Conservation (phyloP, 2,888 invertebrate genomes). For the Amblyjoppa proteus region DNA sequence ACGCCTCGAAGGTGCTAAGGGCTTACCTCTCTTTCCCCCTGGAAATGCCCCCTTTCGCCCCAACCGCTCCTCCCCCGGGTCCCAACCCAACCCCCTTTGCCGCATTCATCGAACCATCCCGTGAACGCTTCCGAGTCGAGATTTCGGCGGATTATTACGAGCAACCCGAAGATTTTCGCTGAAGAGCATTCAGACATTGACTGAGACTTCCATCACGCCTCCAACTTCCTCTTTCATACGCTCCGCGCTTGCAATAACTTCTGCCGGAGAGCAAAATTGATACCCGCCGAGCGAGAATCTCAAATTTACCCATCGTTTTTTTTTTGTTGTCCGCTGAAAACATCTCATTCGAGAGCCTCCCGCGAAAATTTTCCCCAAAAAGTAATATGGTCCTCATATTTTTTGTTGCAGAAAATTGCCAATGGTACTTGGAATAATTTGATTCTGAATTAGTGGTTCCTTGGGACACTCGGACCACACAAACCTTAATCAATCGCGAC, state of each 20-base stretch:
- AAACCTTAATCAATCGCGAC: no score
- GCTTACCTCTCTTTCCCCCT: conserved; percentile 58
- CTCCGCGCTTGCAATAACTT: conserved; percentile 37
- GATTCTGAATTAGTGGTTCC: no score
- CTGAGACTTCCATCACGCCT: conserved; percentile 33
- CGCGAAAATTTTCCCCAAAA: no score
- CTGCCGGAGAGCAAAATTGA: not conserved
- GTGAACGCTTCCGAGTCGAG: conserved; percentile 71
- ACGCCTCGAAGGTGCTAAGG: conserved; percentile 66
- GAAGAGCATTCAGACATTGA: conserved; percentile 33
- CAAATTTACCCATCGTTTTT: conserved; percentile 2
- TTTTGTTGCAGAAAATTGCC: no score
- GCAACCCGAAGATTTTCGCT: conserved; percentile 38
- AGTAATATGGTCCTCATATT: no score
- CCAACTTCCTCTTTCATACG: conserved; percentile 38
- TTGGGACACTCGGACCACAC: no score
- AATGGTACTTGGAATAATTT: no score
- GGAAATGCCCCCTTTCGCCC: conserved; percentile 30
- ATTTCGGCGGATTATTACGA: conserved; percentile 76
- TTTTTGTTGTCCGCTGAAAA: not conserved
- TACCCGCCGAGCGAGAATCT: not conserved
- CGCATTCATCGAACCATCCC: conserved; percentile 46
- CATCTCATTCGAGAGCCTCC: no score
- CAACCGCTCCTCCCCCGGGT: conserved; percentile 22
- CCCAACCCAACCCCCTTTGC: conserved; percentile 25